Evolutionary conservation across 2,888 invertebrate species (phyloP).

Genomic region (Smittia aterrima): DNA sequence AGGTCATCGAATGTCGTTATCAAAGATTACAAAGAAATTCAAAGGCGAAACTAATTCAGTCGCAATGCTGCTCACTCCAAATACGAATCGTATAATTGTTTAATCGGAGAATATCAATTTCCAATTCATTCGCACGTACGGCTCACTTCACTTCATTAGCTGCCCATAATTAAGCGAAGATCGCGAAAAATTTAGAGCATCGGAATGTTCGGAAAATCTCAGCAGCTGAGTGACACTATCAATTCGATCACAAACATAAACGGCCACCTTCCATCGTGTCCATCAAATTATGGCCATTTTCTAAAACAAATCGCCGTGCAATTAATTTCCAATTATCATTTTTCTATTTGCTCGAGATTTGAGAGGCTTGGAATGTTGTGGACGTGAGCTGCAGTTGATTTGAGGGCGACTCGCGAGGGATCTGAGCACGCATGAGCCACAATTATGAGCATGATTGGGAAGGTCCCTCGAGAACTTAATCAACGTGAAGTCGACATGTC

Average conservation of each 20-base stretch:
- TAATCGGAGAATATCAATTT: too few species aligned
- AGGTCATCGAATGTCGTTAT: too few species aligned
- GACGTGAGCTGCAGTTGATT: background rate
- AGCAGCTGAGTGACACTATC: background rate
- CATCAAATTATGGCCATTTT: background rate
- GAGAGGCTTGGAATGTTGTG: background rate
- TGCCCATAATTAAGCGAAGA: background rate
- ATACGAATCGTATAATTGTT: too few species aligned
- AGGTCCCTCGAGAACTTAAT: conserved; percentile 20
- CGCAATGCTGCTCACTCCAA: too few species aligned
- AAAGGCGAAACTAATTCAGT: too few species aligned
- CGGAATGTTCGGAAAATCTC: background rate
- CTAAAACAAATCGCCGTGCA: background rate
- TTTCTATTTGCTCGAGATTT: background rate
- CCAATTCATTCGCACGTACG: too few species aligned
- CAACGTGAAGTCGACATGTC: background rate
- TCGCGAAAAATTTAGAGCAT: background rate
- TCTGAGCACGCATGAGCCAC: background rate
- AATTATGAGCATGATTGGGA: background rate
- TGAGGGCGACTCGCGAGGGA: background rate
- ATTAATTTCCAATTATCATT: conserved; percentile 3
- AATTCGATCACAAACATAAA: background rate
- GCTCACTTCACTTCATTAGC: background rate
- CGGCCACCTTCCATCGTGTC: too few species aligned
- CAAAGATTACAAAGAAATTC: too few species aligned